These are phyloP conservation scores for Julus scanicus DNA, from an alignment of 2,888 invertebrate genomes.

Conservation along the genomic window DNA sequence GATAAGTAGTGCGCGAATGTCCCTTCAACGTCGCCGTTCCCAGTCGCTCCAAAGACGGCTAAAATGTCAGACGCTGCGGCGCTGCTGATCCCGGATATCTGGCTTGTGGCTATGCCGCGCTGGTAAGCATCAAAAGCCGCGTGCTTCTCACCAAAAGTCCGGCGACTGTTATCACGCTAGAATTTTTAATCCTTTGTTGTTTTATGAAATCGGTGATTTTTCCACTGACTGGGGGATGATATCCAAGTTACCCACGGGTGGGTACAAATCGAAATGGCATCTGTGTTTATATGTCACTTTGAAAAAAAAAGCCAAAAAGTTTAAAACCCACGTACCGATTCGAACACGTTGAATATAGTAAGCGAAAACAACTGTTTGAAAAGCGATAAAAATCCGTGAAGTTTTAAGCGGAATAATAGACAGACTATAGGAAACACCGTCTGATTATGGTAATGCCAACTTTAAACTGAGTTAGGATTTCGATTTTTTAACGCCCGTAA, in stretches of 20 bases:
- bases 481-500: neutral
- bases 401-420: neutral
- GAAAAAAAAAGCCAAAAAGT: neutral
- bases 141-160: neutral
- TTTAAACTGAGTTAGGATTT: slow-evolving; percentile 14
- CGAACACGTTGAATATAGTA: neutral
- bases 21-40: neutral
- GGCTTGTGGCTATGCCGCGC: neutral
- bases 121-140: slow-evolving; percentile 1
- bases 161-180: neutral
- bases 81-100: neutral
- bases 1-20: neutral
- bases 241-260: neutral
- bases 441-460: slow-evolving; percentile 38
- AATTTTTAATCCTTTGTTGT: neutral
- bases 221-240: neutral
- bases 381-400: neutral
- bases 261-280: neutral
- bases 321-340: neutral
- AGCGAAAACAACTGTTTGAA: neutral
- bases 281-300: neutral
- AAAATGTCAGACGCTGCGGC: neutral
- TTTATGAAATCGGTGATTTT: neutral
- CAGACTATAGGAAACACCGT: neutral
- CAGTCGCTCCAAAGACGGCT: neutral